Base-by-base conservation (phyloP, 2,797 vertebrate species). In the Taenioides sp. region DNA sequence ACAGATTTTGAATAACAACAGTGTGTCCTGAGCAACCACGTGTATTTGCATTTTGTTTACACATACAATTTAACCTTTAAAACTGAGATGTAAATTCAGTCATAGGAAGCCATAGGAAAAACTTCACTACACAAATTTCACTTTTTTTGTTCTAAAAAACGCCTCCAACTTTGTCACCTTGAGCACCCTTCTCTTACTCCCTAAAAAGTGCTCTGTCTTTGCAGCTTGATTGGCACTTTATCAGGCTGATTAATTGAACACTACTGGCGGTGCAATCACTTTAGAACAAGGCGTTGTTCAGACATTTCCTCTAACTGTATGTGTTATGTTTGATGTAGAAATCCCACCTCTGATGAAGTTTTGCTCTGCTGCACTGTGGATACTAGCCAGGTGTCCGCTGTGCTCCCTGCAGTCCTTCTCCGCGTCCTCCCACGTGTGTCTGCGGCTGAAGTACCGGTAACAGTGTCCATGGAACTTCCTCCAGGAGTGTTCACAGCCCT, bases 381-480 rank as follows among this genome's bases (percentile, higher is more conserved):
- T 88, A 80, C 98, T 99, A 76, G 95, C 95, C 84, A 99, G 92
- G 87, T 99, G 97, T 2, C 96, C 96, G 0, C 94, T 94, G 34
- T 97, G 95, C 66, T 95, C 95, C 9, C 97, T 95, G 79, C 97
- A 99, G 74, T 98, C 97, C 63, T 96, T 94, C 86, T 99, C 98
- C 0, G 96, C 96, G 0, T 98, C 97, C 86, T 98, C 97, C 98
- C 97, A 98, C 2, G 95, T 95, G 79, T 96, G 95, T 55, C 97
- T 93, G 73, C 95, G 96, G 7, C 95, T 87, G 50, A 97, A 97
- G 84, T 97, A 97, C 23, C 95, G 94, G 90, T 98, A 99, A 86
- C 98, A 99, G 89, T 98, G 96, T 12, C 97, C 97, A 25, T 97
- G 97, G 89, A 98, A 99, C 91, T 99, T 99, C 87, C 95, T 95